Base-by-base conservation (phyloP, 2,797 vertebrate species). In the Ctenochaetus hawaiiensis region DNA sequence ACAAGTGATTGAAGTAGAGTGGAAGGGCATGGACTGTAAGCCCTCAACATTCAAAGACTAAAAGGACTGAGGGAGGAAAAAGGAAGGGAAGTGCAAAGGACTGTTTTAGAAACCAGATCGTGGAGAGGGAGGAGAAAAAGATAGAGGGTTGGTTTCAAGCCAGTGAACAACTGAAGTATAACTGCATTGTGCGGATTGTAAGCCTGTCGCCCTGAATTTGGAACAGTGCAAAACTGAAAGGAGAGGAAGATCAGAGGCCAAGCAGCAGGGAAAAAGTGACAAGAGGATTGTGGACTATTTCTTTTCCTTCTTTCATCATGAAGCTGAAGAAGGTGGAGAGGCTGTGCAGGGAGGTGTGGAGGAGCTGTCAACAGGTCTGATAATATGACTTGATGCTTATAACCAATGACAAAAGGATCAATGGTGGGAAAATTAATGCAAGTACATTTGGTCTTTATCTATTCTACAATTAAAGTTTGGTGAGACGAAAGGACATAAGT, bases 321-420 rank as follows among this genome's bases (percentile, higher is more conserved):
- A 96, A 93, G 93, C 91, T 96, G 75, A 93, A 95, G 88, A 93
- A 93, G 68, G 78, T 94, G 89, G 90, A 94, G 85, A 78, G 74
- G 69, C 88, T 94, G 16, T 95, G 94, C 83, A 91, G 87, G 86
- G 91, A 94, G 72, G 72, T 93, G 81, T 95, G 94, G 93, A 95
- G 75, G 80, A 95, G 94, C 91, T 96, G 93, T 87, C 92, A 93
- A 59, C 94, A 96, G 94, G 95, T 95, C 75, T 83, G 93, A 78
- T 62, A 63, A 58, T 70, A 41, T 49, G 18, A 81, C 69, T 54
- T 43, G 30, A 82, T 58, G 45, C 22, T 43, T 67, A 7, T 61
- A 64, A 49, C 34, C 51, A 58, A 2, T 66, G 6, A 67, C 39
- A 75, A 71, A 11, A 4, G 26, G 37, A 72, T 76, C 34, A 44